Evolutionary conservation across 2,888 invertebrate genomes (phyloP), one percentile per base, ranked within the genome.

Genomic region (Boloria selene): DNA sequence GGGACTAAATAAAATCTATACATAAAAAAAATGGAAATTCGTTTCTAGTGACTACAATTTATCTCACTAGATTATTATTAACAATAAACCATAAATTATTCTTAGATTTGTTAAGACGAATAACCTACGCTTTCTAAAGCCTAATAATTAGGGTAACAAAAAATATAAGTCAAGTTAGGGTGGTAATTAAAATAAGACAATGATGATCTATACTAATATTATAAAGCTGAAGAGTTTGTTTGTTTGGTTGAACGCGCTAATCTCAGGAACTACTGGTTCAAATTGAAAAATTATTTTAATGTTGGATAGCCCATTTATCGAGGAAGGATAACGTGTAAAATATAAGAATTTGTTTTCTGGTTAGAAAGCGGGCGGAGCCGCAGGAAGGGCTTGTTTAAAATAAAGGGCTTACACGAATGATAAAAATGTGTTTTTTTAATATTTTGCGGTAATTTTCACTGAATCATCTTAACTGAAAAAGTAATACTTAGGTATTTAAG

Each of bases 401-500:
- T 7, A 7, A 31, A 6, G 31, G 31, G 31, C 1, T 31, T 7
- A 7, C 2, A 31, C 6, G 7, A 31, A 31, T 31, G 7, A 31
- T 6, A 31, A 31, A 31, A 31, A 38, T 7, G 31, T 38, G 31
- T 10, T 38, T n/a, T 22, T 44, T 56, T 18, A 22, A 56, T 45
- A 56, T 44, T 45, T 55, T 44, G 4, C 18, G 14, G 17, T 26
- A 26, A 31, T 13, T 42, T 5, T 0, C 42, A 42, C 22, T 4
- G 18, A 22, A 56, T 56, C 10, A 56, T 45, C 22, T 42, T 10
- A 56, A 56, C 18, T 7, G n/a, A 56, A 55, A 44, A 45, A 44
- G 22, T 56, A 60, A 50, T 60, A 64, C 13, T 53, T n/a, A 22
- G 22, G 22, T 22, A 49, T 49, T 49, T 64, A 64, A 17, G 45